Base-by-base conservation (phyloP, 2,797 vertebrate genomes). In the Gobionotothen gibberifrons region DNA sequence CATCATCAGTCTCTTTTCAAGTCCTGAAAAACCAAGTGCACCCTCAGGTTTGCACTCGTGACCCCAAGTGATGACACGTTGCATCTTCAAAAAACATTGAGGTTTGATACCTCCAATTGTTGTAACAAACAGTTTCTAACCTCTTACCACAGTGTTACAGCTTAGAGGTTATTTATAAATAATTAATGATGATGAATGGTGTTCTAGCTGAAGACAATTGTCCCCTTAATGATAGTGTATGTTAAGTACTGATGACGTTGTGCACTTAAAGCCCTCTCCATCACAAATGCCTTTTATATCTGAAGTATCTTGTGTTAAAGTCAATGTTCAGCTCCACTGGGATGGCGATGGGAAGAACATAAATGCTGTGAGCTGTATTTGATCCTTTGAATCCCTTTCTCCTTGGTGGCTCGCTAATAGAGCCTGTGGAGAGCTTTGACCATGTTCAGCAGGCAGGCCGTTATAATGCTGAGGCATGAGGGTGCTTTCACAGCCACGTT, bases 401-500 rank as follows among this genome's bases (percentile, higher is more conserved):
- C 36, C 47, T 64, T 46, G 46, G 49, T 55, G 32, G 76, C 73
- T 74, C 47, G 12, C 36, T 3, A 1, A 29, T 21, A 58, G 57
- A 51, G 32, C 82, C 61, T 62, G 42, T 67, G 71, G 59, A 55
- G 65, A 56, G 79, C 71, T 54, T 36, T 59, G 68, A 71, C 69
- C 17, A 40, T 51, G 60, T 71, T 81, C 48, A 74, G 81, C 49
- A 55, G 71, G 46, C 49, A 53, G 71, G 46, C 32, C 17, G 2
- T 58, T 66, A 11, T 74, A 39, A 60, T 77, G 82, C 81, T 80
- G 84, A 87, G 82, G 71, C 74, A 52, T 61, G 62, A 84, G 72
- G 68, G 81, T 56, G 67, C 75, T 81, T 86, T 87, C 80, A 89
- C 73, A 68, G 65, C 61, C 26, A 75, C 82, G 85, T 86, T 84